A percentile compares a stretch with the other conserved stretches of the same genome.
phyloP scores from a whole-genome alignment of 2,797 vertebrate genomes.

The Babyrousa celebensis region DNA sequence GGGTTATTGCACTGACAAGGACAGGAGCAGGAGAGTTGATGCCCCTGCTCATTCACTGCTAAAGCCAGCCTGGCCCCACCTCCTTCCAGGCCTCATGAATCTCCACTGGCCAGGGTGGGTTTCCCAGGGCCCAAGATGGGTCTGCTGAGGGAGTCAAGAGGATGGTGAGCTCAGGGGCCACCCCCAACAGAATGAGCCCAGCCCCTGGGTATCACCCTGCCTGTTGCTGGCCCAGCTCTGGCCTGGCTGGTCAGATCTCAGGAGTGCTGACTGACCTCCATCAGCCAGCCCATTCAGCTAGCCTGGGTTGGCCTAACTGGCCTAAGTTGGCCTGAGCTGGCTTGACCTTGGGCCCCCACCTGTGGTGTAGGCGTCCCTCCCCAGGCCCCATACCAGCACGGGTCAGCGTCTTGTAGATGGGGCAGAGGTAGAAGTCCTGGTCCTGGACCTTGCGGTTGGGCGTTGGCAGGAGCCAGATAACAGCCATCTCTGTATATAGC shows the following conservation, averaged over 20 bases:
- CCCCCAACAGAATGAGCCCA: neutral
- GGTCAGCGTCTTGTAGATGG: constrained; percentile 96
- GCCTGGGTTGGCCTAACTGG: neutral
- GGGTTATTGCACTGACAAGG: neutral
- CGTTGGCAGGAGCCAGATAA: constrained; percentile 95
- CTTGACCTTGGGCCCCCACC: neutral
- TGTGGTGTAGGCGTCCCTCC: neutral
- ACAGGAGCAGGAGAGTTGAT: neutral
- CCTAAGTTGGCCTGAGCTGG: neutral
- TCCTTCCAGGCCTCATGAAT: neutral
- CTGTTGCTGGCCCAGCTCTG: neutral
- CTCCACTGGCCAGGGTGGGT: neutral
- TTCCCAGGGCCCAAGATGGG: neutral
- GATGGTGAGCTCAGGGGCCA: neutral
- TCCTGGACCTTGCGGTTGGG: constrained; percentile 90
- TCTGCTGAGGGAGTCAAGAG: neutral
- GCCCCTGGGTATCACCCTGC: neutral
- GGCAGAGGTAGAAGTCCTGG: constrained; percentile 94
- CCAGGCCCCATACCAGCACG: constrained; percentile 93
- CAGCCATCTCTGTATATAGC: constrained; percentile 95
- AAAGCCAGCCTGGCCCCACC: neutral
- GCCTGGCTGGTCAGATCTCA: neutral
- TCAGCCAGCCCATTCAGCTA: neutral
- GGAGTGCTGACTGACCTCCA: neutral
- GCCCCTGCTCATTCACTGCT: neutral